Evolutionary conservation across 1,140 invertebrate species (phyloP), one percentile per base, ranked within the genome.

Genomic region (Philotrypesis tridentata): DNA sequence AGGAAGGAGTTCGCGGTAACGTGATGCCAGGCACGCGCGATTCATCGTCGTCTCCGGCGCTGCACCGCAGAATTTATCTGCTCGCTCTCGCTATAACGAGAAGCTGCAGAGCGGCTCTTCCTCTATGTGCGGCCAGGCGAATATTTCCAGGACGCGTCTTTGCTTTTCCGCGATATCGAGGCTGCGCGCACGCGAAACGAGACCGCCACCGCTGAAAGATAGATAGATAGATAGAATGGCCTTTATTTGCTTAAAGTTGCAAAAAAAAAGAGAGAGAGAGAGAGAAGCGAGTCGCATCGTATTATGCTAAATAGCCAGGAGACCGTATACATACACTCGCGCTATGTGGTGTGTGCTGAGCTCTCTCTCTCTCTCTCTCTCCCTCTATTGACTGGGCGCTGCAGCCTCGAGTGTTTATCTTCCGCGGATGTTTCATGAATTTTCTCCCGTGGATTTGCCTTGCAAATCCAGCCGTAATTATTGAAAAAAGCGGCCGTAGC

Each of bases 21-120:
- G 55, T 14, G 78, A 73, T 73, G 70, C 78, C 43, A 29, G 68
- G 67, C 77, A 79, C 68, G 77, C 77, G 77, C 77, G 40, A 79
- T 71, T 31, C 77, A 78, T 70, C 76, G 76, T 21, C 48, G 48
- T 65, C 23, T 65, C 14, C 40, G 65, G 8, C 65, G 23, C 37
- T 17, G 33, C 17, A 48, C 67, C 70, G 55, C 79, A 23, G 71
- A 80, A 80, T 80, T 75, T 80, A 80, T 74, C 79, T 40, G 63
- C 70, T 73, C 31, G 70, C 4, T 9, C 72, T 74, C 4, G 25
- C 72, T 74, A 31, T 33, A 74, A 74, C 37, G 40, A 55, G 29
- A 23, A 33, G 55, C 9, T 68, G 29, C 29, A 67, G 23, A 61
- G 23, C 25, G 4, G 17, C 68, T 12, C 68, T 37, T 70, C 68